These are phyloP conservation scores for Proteles cristata DNA, from an alignment of 2,113 vertebrate species.

Conservation along the genomic window DNA sequence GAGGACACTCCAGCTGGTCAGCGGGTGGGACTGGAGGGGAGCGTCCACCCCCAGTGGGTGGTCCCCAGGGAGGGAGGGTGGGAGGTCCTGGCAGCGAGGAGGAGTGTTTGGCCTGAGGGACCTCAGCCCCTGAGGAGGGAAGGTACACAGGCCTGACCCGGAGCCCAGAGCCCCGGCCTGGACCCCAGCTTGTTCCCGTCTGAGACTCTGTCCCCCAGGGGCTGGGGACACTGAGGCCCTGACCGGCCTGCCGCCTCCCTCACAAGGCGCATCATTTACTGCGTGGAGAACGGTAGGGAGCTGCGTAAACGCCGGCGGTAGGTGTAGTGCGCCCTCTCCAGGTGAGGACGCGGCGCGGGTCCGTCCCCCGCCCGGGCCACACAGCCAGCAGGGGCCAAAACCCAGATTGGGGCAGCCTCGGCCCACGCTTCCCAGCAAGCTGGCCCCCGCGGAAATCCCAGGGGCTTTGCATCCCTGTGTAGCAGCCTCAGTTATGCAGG, in stretches of 20 bases:
- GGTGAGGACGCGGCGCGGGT: background rate
- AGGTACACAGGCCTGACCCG: background rate
- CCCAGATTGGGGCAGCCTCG: background rate
- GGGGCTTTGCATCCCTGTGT: background rate
- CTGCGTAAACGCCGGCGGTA: rapidly evolving
- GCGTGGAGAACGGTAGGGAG: background rate
- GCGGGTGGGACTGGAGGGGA: background rate
- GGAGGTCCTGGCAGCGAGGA: background rate
- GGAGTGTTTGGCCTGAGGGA: background rate
- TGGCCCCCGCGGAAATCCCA: background rate
- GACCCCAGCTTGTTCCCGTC: too few relatives aligned
- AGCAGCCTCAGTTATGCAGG: background rate
- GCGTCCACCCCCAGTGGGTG: background rate
- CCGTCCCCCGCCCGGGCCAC: background rate
- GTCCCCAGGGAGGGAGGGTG: background rate
- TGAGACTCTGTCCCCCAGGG: background rate
- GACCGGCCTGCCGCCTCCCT: background rate
- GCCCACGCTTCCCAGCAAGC: background rate
- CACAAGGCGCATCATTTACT: background rate
- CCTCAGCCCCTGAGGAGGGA: background rate
- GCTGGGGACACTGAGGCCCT: background rate
- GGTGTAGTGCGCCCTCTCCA: background rate
- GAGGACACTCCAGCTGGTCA: background rate
- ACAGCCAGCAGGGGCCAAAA: background rate
- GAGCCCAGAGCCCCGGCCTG: background rate